Evolutionary conservation across 2,113 vertebrate genomes (phyloP), one percentile per base, ranked within the genome.

Genomic region (Anoplopoma fimbria): DNA sequence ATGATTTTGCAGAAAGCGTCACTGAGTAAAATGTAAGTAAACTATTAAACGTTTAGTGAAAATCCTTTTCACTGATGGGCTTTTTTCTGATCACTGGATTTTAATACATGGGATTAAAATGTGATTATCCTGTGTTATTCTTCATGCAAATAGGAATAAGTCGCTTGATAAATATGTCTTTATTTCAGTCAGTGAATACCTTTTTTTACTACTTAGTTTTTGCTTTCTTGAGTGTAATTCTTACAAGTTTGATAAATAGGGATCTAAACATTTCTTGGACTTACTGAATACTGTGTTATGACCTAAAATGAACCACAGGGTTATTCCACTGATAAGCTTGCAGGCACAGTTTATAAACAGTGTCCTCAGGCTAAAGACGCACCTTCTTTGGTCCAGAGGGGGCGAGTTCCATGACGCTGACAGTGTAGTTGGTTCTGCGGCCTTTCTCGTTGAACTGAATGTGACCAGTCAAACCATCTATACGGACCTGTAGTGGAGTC

Each of bases 401-500:
- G 38, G 96, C 97, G 92, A 99, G 96, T 88, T 99, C 98, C 84
- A 99, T 97, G 79, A 99, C 95, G 0, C 97, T 96, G 27, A 99
- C 96, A 0, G 97, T 99, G 87, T 97, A 99, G 94, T 99, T 99
- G 57, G 97, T 99, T 86, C 98, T 95, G 33, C 96, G 95, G 21
- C 98, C 98, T 92, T 98, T 99, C 93, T 99, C 98, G 0, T 99
- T 99, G 79, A 99, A 99, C 89, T 99, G 98, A 85, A 99, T 98
- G 0, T 99, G 99, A 87, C 98, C 98, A 0, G 98, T 99, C 77
- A 99, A 64, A 61, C 98, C 98, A 83, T 99, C 97, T 83, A 99
- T 97, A 10, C 72, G 97, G 51, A 99, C 98, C 98, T 99, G 87
- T 75, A 78, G 51, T 55, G 42, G 89, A 21, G 62, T 55, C 36